Evolutionary conservation across 2,797 vertebrate species (phyloP).

Genomic region (Oophaga sylvatica): DNA sequence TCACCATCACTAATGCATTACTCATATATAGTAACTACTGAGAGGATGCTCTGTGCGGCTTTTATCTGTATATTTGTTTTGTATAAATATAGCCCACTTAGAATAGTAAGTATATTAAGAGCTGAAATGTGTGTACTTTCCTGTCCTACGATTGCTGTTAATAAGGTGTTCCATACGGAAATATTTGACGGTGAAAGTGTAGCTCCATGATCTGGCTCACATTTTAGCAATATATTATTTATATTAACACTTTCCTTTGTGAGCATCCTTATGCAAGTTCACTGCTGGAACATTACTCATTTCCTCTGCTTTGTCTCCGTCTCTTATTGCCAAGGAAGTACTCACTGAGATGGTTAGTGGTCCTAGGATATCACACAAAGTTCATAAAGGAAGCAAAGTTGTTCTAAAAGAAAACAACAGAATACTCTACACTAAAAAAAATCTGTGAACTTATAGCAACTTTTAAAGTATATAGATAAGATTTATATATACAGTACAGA

Average conservation of each 20-base stretch:
- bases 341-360: neutral
- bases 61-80: slow-evolving; percentile 7
- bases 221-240: slow-evolving; percentile 17
- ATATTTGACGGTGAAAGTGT: neutral
- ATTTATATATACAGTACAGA: too few relatives aligned
- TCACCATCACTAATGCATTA: neutral
- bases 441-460: neutral
- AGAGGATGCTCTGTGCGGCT: slow-evolving; percentile 1
- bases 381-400: neutral
- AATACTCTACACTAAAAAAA: neutral
- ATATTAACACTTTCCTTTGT: slow-evolving; percentile 22
- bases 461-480: neutral
- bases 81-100: slow-evolving; percentile 12
- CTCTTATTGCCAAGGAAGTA: neutral
- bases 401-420: neutral
- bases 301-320: neutral
- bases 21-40: neutral
- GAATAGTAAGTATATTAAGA: neutral
- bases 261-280: neutral
- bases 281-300: slow-evolving; percentile 5
- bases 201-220: neutral
- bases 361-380: neutral
- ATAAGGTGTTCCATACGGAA: slow-evolving; percentile 4
- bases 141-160: slow-evolving; percentile 5
- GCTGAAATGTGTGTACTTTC: neutral